Evolutionary conservation across 2,113 vertebrate genomes (phyloP).

Genomic region (Polyodon spathula): DNA sequence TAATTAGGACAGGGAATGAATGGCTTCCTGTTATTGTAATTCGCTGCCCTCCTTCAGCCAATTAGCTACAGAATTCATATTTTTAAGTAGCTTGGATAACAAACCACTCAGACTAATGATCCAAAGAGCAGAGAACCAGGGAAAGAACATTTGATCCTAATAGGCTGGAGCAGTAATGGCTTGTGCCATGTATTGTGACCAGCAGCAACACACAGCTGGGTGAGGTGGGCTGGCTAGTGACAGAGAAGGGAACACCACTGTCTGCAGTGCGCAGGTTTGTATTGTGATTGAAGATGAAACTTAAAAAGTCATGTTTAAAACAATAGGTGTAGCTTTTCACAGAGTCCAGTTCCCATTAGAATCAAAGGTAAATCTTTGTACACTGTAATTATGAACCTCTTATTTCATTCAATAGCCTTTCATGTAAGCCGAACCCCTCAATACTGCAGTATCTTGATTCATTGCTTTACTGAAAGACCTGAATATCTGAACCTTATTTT

Average conservation of each 20-base stretch:
- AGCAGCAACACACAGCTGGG: not conserved
- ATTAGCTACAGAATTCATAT: slow-evolving; percentile 21
- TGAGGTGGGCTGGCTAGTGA: not conserved
- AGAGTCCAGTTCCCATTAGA: no score
- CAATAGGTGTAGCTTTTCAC: no score
- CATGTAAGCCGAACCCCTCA: no score
- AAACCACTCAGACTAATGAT: not conserved
- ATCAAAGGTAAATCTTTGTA: no score
- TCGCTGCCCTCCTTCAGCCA: slow-evolving; percentile 21
- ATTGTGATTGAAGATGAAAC: no score
- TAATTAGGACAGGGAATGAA: slow-evolving; percentile 16
- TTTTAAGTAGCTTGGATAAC: slow-evolving; percentile 2
- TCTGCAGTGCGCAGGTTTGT: not conserved
- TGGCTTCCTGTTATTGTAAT: slow-evolving; percentile 31
- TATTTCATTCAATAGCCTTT: no score
- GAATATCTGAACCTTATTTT: no score
- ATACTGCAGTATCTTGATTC: no score
- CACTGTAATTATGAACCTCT: no score
- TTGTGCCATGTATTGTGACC: not conserved
- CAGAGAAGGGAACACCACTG: not conserved
- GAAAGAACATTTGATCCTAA: not conserved
- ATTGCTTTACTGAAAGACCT: no score
- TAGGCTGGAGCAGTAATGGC: not conserved
- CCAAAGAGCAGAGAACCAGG: not conserved
- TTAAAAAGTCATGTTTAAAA: no score